Percentiles rank a stretch among this genome's conserved stretches.
These are phyloP conservation scores for Falco novaeseelandiae DNA, from an alignment of 2,797 vertebrate species.

Conservation along the genomic window DNA sequence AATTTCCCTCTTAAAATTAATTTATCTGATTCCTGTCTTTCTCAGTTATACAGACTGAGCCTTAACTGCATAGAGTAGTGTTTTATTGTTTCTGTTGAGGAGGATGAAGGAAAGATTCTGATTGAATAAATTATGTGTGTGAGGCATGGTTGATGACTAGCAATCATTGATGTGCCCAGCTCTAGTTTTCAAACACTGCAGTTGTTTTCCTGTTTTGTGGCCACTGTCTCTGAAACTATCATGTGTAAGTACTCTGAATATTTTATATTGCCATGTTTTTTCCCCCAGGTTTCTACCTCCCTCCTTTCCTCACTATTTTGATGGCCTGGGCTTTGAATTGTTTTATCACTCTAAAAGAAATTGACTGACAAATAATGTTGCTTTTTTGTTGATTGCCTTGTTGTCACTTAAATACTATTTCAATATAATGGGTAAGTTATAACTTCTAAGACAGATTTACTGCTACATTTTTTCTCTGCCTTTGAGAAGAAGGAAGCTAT, in stretches of 20 bases:
- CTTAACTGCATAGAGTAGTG: slow-evolving; percentile 8
- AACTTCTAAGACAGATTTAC: not conserved
- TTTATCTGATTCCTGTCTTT: slow-evolving; percentile 50
- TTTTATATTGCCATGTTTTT: not conserved
- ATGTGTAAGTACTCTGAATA: slow-evolving; percentile 53
- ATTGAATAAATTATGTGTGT: slow-evolving; percentile 57
- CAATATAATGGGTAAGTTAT: slow-evolving; percentile 26
- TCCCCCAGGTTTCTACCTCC: not conserved
- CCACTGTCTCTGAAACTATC: slow-evolving; percentile 38
- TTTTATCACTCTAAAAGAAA: slow-evolving; percentile 49
- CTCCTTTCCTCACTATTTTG: slow-evolving; percentile 38
- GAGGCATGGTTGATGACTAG: slow-evolving; percentile 24
- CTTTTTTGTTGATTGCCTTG: slow-evolving; percentile 44
- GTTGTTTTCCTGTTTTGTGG: slow-evolving; percentile 58
- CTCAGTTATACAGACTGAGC: slow-evolving; percentile 26
- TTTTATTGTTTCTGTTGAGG: slow-evolving; percentile 49
- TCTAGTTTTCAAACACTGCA: slow-evolving; percentile 52
- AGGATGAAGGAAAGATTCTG: slow-evolving; percentile 35
- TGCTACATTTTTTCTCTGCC: not conserved
- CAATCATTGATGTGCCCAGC: slow-evolving; percentile 47
- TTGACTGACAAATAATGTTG: slow-evolving; percentile 60
- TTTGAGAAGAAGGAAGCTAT: not conserved
- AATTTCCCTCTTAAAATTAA: slow-evolving; percentile 40
- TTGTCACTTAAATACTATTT: slow-evolving; percentile 36
- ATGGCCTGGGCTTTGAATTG: slow-evolving; percentile 45